Conservation (phyloP, 2,797 vertebrate genomes). For the Furcifer pardalis region DNA sequence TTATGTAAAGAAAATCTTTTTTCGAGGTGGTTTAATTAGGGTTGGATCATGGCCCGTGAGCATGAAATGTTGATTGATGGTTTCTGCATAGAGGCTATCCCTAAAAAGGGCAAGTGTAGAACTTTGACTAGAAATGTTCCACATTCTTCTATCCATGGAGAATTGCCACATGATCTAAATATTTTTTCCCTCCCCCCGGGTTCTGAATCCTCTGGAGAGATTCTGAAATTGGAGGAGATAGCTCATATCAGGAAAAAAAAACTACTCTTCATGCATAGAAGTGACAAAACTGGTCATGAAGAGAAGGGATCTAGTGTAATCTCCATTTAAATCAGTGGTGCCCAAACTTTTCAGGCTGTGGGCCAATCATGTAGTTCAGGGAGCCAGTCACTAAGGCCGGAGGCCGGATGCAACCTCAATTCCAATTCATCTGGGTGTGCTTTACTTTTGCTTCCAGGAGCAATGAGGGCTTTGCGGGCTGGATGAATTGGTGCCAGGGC, state of each 20-base stretch:
- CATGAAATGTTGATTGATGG: neutral
- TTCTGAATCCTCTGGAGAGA: neutral
- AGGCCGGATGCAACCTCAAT: too few relatives aligned
- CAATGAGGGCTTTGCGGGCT: too few relatives aligned
- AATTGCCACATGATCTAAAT: neutral
- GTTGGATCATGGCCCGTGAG: neutral
- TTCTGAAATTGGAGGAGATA: neutral
- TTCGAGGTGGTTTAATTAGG: too few relatives aligned
- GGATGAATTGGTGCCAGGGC: too few relatives aligned
- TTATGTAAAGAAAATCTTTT: neutral
- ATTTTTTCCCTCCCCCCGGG: neutral
- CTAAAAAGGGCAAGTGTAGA: neutral
- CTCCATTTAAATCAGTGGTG: too few relatives aligned
- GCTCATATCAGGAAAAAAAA: neutral
- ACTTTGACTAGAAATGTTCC: neutral
- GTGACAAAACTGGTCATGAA: neutral
- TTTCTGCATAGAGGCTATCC: neutral
- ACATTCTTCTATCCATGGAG: neutral
- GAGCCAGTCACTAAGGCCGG: too few relatives aligned
- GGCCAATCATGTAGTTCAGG: too few relatives aligned
- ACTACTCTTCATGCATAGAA: neutral
- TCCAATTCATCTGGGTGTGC: too few relatives aligned
- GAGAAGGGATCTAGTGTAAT: neutral
- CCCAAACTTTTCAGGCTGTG: too few relatives aligned
- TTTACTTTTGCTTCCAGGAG: too few relatives aligned